phyloP scores from a whole-genome alignment of 2,113 vertebrate genomes.

The Caranx melampygus region DNA sequence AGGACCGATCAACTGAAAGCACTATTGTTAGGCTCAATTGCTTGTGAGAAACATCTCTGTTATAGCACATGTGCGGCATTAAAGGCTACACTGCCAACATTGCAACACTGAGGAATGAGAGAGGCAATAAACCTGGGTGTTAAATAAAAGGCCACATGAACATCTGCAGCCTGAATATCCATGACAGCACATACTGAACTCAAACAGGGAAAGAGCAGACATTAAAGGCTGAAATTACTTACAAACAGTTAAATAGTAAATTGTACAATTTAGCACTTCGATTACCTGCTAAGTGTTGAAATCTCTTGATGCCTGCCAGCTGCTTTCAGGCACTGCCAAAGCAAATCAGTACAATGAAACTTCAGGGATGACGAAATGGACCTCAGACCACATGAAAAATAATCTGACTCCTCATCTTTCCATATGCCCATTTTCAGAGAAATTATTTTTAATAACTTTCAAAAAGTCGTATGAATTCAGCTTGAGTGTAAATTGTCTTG shows the following conservation, averaged over 20 bases:
- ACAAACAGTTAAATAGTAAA: constrained; percentile 52
- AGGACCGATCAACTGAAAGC: neutral
- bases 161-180: constrained; percentile 10
- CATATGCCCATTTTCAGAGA: constrained; percentile 2
- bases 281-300: constrained; percentile 36
- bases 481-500: constrained; percentile 22
- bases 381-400: constrained; percentile 18
- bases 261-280: constrained; percentile 49
- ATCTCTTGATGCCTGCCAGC: constrained; percentile 44
- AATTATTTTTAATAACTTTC: constrained; percentile 29
- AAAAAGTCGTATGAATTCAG: constrained; percentile 13
- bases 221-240: constrained; percentile 36
- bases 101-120: neutral
- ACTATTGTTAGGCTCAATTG: neutral
- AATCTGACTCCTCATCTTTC: constrained; percentile 27
- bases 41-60: neutral
- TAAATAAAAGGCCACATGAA: neutral
- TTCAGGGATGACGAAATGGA: constrained; percentile 31
- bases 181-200: constrained; percentile 13
- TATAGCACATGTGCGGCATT: constrained; percentile 9
- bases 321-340: constrained; percentile 39
- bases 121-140: neutral
- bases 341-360: constrained; percentile 38
- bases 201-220: constrained; percentile 24
- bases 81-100: constrained; percentile 19